Base-by-base conservation (phyloP, 1,140 invertebrate genomes). In the Drosophila ohnishii region DNA sequence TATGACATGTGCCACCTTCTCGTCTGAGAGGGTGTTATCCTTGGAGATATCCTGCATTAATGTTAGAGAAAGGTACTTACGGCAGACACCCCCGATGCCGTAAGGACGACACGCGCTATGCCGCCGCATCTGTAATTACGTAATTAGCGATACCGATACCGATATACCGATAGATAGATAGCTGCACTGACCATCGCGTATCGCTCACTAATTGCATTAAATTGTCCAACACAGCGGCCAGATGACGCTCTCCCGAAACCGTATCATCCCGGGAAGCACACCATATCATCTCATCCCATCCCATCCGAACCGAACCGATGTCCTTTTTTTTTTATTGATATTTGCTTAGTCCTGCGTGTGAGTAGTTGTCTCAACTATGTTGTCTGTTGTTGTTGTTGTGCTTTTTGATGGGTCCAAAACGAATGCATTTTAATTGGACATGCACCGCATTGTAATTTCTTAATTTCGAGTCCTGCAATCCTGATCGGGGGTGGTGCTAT, bases 121-220 rank as follows among this genome's bases (percentile, higher is more conserved):
- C 64, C 34, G 47, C 14, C 35, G 28, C 64, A 72, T 76, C 71
- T 75, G 76, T 87, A 87, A 86, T 86, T 87, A 87, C 71, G 75
- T 86, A 86, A 86, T 87, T 86, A 87, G 74, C 35, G 40, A 47
- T 25, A 35, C 58, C 60, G 53, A 42, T 45, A 50, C 35, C 28
- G 45, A 65, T 65, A 65, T 51, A 57, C 32, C 55, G 22, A 58
- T 25, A 57, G 50, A 58, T 25, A 57, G 50, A 58, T 25, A 59
- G 47, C 63, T 28, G 34, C 67, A 53, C 51, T 65, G 50, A 64
- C 69, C 70, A 58, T 62, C 57, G 57, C 77, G 66, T 86, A 86
- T 86, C 78, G 61, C 83, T 44, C 76, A 87, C 83, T 87, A 87
- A 87, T 87, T 87, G 84, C 84, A 87, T 87, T 87, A 87, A 87